Evolutionary conservation across 2,113 vertebrate genomes (phyloP).

Genomic region (Ovis aries): DNA sequence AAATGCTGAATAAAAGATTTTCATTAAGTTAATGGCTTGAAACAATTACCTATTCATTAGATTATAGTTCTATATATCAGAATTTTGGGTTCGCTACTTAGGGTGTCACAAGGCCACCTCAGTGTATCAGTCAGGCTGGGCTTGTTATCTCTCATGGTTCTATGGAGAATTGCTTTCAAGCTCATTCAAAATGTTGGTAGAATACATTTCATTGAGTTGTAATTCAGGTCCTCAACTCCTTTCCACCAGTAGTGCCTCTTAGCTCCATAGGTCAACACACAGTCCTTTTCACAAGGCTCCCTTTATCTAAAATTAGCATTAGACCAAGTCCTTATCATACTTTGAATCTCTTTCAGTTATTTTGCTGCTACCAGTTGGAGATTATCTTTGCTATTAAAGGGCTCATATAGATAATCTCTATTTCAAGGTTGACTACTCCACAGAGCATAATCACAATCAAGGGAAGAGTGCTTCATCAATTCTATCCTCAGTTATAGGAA

Average conservation of each 20-base stretch:
- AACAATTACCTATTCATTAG: neutral
- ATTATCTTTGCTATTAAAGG: neutral
- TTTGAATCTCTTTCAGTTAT: neutral
- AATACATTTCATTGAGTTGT: neutral
- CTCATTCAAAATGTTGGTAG: neutral
- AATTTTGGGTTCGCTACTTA: neutral
- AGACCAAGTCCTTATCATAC: neutral
- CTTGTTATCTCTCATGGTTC: neutral
- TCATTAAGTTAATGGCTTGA: neutral
- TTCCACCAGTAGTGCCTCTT: neutral
- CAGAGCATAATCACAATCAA: neutral
- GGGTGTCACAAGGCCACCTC: neutral
- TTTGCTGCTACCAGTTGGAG: neutral
- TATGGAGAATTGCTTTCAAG: neutral
- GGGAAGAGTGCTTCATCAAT: neutral
- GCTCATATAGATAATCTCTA: neutral
- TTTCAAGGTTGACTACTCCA: neutral
- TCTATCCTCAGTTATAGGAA: neutral
- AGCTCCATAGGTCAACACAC: accelerated
- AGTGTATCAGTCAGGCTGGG: neutral
- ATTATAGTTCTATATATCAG: neutral
- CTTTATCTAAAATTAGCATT: neutral
- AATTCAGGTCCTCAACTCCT: neutral
- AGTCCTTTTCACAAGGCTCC: neutral
- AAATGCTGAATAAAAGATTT: neutral